Percentiles rank a stretch among this genome's conserved stretches.
These are phyloP conservation scores for Aythya baeri DNA, from an alignment of 2,113 vertebrate species.

Conservation along the genomic window DNA sequence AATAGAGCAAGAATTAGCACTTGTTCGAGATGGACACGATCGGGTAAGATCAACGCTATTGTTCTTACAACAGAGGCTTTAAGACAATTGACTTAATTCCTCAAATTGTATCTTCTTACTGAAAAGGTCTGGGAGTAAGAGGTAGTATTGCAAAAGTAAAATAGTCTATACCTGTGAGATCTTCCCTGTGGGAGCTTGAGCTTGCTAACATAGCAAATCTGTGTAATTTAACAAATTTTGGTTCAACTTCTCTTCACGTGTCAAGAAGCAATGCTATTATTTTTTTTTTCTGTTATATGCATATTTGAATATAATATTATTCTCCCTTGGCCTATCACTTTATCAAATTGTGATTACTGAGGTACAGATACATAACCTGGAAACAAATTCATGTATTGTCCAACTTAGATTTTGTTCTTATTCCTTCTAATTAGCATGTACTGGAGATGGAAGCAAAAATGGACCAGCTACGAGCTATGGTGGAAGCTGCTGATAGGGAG, in stretches of 20 bases:
- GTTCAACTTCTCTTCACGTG: not conserved
- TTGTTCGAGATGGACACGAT: slow-evolving; percentile 92
- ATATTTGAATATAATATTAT: not conserved
- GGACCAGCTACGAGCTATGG: slow-evolving; percentile 94
- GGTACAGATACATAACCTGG: not conserved
- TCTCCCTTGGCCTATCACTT: not conserved
- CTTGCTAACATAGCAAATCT: not conserved
- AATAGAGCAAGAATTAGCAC: slow-evolving; percentile 89
- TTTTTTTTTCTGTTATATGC: not conserved
- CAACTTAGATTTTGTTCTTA: not conserved
- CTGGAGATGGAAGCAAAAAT: slow-evolving; percentile 95
- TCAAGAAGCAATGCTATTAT: not conserved
- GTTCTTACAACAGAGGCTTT: not conserved
- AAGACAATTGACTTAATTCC: not conserved
- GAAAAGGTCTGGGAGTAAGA: not conserved
- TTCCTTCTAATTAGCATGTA: slow-evolving; percentile 72
- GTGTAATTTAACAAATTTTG: not conserved
- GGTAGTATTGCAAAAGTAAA: not conserved
- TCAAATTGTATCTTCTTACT: not conserved
- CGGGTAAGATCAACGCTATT: slow-evolving; percentile 80
- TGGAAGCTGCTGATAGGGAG: slow-evolving; percentile 94
- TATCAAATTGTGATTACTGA: not conserved
- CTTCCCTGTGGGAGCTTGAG: not conserved
- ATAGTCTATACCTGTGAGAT: not conserved
- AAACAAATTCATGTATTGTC: not conserved